Evolutionary conservation across 2,113 vertebrate genomes (phyloP).

Genomic region (Aleadryas rufinucha): DNA sequence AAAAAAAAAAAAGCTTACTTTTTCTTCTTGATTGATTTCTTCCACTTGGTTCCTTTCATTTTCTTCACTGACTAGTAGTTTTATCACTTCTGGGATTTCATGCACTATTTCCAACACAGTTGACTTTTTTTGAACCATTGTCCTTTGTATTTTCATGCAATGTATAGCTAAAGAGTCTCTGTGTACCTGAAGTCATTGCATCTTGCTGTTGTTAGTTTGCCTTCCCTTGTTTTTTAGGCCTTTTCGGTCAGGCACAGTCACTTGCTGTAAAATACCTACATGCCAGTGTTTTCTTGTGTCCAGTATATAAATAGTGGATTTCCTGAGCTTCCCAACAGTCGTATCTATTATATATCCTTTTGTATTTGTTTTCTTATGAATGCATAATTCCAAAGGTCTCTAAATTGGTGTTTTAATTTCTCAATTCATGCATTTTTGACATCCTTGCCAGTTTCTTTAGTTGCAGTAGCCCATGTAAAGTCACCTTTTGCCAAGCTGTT

Average conservation of each 20-base stretch:
- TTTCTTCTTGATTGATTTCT: constrained; percentile 67
- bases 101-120: constrained; percentile 61
- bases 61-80: constrained; percentile 59
- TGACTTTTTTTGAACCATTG: constrained; percentile 54
- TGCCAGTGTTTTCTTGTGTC: background rate
- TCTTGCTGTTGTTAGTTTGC: background rate
- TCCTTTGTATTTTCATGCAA: background rate
- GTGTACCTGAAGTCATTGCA: background rate
- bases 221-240: background rate
- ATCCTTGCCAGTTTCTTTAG: background rate
- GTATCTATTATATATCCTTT: background rate
- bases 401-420: background rate
- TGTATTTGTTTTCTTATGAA: background rate
- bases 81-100: constrained; percentile 66
- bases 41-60: constrained; percentile 66
- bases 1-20: constrained; percentile 4
- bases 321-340: background rate
- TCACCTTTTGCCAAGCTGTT: background rate
- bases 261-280: background rate
- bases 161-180: background rate
- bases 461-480: background rate
- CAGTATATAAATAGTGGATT: background rate
- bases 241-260: background rate
- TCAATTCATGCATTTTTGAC: fast-evolving
- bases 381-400: background rate